A percentile compares a stretch with the other conserved stretches of the same genome.
Conservation (phyloP, 2,113 vertebrate species). For the Indri indri region DNA sequence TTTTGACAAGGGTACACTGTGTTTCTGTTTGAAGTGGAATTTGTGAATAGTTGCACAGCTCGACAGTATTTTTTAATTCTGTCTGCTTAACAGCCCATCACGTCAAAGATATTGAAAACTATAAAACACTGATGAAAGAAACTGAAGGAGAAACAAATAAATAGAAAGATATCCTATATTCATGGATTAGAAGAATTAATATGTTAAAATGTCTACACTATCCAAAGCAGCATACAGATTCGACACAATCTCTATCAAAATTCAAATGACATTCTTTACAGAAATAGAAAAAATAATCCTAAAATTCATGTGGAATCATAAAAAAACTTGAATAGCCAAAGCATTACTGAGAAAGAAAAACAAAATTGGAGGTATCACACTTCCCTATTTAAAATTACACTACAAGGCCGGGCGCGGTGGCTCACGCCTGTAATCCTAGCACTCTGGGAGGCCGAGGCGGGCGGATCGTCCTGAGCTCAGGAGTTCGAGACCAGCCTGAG, state of each 20-base stretch:
- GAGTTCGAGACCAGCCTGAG: too few species aligned
- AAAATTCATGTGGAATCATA: not conserved
- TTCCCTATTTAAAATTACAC: not conserved
- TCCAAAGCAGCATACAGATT: not conserved
- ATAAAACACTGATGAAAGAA: not conserved
- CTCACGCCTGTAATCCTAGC: too few species aligned
- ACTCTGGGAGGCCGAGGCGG: too few species aligned
- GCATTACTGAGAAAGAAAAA: not conserved
- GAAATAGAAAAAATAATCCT: not conserved
- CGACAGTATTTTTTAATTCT: too few species aligned
- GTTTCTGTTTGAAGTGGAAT: too few species aligned
- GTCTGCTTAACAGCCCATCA: too few species aligned
- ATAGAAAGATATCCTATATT: not conserved
- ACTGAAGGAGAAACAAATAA: not conserved
- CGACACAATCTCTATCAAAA: not conserved
- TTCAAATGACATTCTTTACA: not conserved
- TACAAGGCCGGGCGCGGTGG: too few species aligned
- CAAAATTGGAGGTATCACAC: not conserved
- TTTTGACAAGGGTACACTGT: too few species aligned
- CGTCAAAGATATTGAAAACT: not conserved
- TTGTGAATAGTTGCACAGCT: too few species aligned
- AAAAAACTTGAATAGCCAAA: not conserved
- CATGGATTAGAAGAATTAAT: not conserved
- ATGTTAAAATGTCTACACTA: not conserved
- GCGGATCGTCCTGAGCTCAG: too few species aligned